Conservation (phyloP, 2,797 vertebrate genomes). For the Anabacerthia variegaticeps region DNA sequence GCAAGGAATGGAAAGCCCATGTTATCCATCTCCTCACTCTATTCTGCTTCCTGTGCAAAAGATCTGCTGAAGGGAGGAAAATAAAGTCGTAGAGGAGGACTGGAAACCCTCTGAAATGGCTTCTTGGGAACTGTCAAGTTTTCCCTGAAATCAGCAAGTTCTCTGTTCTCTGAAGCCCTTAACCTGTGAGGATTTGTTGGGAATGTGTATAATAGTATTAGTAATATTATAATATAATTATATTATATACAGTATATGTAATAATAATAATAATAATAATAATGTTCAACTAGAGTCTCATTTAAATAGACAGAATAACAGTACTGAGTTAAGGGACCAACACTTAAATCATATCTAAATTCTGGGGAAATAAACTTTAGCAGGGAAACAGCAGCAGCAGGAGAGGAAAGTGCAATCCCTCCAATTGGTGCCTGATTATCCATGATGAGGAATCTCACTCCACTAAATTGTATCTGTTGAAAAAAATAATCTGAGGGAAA, state of each 20-base stretch:
- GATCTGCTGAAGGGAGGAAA: neutral
- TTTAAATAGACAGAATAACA: neutral
- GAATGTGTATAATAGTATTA: neutral
- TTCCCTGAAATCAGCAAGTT: neutral
- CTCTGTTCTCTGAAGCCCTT: neutral
- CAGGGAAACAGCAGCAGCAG: neutral
- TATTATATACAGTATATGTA: no score
- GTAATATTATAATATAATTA: neutral
- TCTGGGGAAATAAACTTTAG: neutral
- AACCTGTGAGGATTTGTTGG: neutral
- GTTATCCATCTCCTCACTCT: neutral
- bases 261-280: neutral
- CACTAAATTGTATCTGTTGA: neutral
- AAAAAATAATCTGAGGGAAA: neutral
- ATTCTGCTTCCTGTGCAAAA: neutral
- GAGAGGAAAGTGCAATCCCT: neutral
- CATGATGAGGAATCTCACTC: neutral
- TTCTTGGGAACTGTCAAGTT: neutral
- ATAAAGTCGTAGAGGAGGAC: neutral
- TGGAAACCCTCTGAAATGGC: neutral
- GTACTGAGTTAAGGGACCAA: neutral
- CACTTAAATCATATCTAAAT: neutral
- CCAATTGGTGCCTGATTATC: neutral
- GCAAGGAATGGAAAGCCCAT: neutral
- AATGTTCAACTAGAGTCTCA: neutral